Evolutionary conservation across 2,888 invertebrate species (phyloP), one percentile per base, ranked within the genome.

Genomic region (Aleiodes leptofemur): DNA sequence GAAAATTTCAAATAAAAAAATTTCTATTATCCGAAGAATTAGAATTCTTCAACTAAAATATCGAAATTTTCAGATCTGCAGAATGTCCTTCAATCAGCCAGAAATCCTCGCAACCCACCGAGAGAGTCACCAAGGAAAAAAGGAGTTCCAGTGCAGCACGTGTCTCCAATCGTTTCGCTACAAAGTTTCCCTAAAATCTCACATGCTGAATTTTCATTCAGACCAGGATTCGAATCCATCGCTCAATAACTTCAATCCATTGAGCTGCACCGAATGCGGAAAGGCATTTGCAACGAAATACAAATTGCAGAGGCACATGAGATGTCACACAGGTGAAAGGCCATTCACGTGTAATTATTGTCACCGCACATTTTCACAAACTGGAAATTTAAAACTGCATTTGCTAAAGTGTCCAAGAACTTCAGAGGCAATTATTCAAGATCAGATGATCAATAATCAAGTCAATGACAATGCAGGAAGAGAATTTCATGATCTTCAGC

Each of bases 201-300:
- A 87, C 59, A 84, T 88, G 83, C 83, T 88, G 4, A 88, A 86
- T 71, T 88, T 85, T 69, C 88, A 89, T 57, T 79, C 82, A 23
- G 83, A 85, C n/a, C 66, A 77, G 16, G 83, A 85, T 23, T 23
- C 23, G 7, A 59, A 50, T 29, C 81, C 81, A 23, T 48, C 74
- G 57, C 72, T 29, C 66, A 48, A 72, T 14, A 59, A 29, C 5
- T 38, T 71, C 29, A 73, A 76, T 55, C 66, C 77, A 5, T 56
- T 78, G 8, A 56, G 59, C 4, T 88, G 88, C 66, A 79, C 83
- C 0, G 87, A 88, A 29, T 89, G 89, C 69, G 87, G 86, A 1
- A 89, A 88, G 77, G 81, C 84, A 31, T 89, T 89, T 72, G 88
- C 87, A 13, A 89, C 88, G 6, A 86, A 86, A 48, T 88, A 89